A percentile compares a stretch with the other conserved stretches of the same genome.
phyloP scores from a whole-genome alignment of 2,888 invertebrate genomes.

The Selenia dentaria region DNA sequence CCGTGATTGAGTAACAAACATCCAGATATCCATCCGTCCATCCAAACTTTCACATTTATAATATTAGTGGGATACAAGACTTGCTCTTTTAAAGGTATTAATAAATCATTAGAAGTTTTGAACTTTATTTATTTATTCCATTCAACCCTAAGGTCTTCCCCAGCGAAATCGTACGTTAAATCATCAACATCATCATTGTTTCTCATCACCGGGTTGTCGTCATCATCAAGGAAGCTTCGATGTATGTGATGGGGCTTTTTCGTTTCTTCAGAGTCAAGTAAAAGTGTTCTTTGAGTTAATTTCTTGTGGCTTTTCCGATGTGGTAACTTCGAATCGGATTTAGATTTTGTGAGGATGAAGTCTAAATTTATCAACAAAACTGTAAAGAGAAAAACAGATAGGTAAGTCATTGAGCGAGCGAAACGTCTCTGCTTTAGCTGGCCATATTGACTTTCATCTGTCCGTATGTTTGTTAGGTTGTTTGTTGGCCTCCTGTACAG shows the following conservation, averaged over 20 bases:
- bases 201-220: conserved; percentile 8
- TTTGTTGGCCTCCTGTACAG: too few species aligned
- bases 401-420: too few species aligned
- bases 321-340: not conserved
- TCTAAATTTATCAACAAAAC: not conserved
- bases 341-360: not conserved
- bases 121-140: conserved; percentile 13
- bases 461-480: too few species aligned
- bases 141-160: conserved; percentile 12
- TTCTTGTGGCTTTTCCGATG: not conserved
- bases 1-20: too few species aligned
- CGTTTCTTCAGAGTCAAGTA: not conserved
- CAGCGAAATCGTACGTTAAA: conserved; percentile 25
- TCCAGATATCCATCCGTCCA: too few species aligned
- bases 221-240: not conserved
- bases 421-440: too few species aligned
- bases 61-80: too few species aligned
- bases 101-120: not conserved
- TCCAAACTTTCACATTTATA: too few species aligned
- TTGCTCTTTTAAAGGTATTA: too few species aligned
- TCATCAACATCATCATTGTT: conserved; percentile 11
- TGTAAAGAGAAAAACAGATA: not conserved
- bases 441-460: too few species aligned
- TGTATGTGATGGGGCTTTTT: not conserved
- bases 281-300: not conserved